phyloP scores from a whole-genome alignment of 2,888 invertebrate species.

The Hirudinaria manillensis region DNA sequence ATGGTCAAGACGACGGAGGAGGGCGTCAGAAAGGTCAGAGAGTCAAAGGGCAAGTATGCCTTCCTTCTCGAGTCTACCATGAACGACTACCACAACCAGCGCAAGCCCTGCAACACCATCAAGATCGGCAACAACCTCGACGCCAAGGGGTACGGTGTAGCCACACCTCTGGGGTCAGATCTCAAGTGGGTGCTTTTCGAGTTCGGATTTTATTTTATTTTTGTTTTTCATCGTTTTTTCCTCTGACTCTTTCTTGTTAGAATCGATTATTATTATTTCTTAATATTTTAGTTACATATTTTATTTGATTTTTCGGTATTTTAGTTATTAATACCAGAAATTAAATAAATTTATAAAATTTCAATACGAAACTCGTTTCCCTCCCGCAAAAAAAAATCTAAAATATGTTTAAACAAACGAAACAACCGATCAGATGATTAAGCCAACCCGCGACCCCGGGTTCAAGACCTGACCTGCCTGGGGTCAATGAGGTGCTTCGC shows the following conservation, averaged over 20 bases:
- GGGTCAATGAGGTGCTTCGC: too few species aligned
- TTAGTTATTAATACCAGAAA: not conserved
- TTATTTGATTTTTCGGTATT: not conserved
- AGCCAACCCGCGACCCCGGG: too few species aligned
- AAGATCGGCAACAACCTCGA: constrained; percentile 70
- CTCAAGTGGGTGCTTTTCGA: constrained; percentile 53
- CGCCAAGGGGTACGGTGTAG: constrained; percentile 87
- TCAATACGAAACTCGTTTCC: too few species aligned
- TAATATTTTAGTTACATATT: not conserved
- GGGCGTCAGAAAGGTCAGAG: constrained; percentile 60
- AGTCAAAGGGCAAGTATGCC: constrained; percentile 64
- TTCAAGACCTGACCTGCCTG: too few species aligned
- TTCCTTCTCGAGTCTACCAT: constrained; percentile 58
- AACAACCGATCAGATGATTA: too few species aligned
- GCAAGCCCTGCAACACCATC: constrained; percentile 64
- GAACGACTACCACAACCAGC: constrained; percentile 77
- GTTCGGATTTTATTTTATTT: not conserved
- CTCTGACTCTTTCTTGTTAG: not conserved
- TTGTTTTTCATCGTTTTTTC: not conserved
- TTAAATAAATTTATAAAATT: too few species aligned
- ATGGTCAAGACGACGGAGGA: constrained; percentile 65
- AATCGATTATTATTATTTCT: not conserved
- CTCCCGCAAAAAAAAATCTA: too few species aligned
- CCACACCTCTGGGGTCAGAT: constrained; percentile 82
- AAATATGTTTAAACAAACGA: too few species aligned